A percentile compares a stretch with the other conserved stretches of the same genome.
Conservation (phyloP, 2,113 vertebrate species). For the Mormoops blainvillei region DNA sequence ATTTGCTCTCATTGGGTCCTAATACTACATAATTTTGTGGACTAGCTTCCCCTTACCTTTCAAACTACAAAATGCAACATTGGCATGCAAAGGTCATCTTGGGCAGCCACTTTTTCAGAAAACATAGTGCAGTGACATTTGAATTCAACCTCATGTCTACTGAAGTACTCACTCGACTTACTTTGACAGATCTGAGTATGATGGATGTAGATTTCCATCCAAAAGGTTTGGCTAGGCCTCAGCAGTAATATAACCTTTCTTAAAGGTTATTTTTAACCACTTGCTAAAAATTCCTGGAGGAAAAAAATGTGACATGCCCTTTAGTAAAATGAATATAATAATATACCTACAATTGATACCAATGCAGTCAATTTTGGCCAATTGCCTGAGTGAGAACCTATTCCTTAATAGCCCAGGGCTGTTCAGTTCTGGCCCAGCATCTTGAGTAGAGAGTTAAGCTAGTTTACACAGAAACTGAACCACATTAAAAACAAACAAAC, state of each 20-base stretch:
- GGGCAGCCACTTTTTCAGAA: conserved; percentile 56
- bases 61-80: conserved; percentile 62
- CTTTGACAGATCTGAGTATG: conserved; percentile 65
- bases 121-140: conserved; percentile 66
- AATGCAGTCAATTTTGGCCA: conserved; percentile 43
- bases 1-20: neutral
- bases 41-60: conserved; percentile 34
- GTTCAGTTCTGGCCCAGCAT: neutral
- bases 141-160: conserved; percentile 68
- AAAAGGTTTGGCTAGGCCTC: conserved; percentile 68
- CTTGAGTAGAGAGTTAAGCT: neutral
- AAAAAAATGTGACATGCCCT: conserved; percentile 67
- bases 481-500: neutral
- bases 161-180: conserved; percentile 59
- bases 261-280: conserved; percentile 77
- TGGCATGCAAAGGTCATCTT: conserved; percentile 65
- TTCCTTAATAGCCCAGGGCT: neutral
- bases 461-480: neutral
- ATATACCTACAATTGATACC: conserved; percentile 64
- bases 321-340: conserved; percentile 73
- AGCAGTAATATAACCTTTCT: conserved; percentile 72
- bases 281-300: conserved; percentile 75
- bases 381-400: conserved; percentile 7
- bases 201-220: conserved; percentile 68
- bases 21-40: neutral